These are phyloP conservation scores for Pseudococcus jackbeardsleyi DNA, from an alignment of 2,888 invertebrate genomes.

Conservation along the genomic window DNA sequence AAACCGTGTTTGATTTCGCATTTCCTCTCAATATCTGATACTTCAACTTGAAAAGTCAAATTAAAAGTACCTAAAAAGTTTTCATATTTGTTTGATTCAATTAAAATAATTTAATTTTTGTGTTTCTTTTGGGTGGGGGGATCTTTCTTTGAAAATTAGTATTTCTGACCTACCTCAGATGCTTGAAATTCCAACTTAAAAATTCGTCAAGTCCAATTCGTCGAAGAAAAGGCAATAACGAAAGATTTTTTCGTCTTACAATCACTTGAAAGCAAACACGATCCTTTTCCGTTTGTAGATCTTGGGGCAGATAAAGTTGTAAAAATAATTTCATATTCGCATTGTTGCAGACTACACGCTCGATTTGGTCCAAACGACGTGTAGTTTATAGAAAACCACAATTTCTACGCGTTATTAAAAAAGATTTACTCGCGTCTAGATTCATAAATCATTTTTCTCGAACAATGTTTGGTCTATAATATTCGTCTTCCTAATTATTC, in stretches of 20 bases:
- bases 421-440: conserved; percentile 15
- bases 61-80: too few species aligned
- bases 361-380: background rate
- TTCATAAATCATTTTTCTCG: conserved; percentile 7
- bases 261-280: background rate
- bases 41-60: too few species aligned
- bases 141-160: too few species aligned
- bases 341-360: conserved; percentile 27
- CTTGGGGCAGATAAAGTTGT: background rate
- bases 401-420: conserved; percentile 29
- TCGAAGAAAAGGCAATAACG: background rate
- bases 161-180: too few species aligned
- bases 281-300: background rate
- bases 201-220: too few species aligned
- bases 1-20: too few species aligned
- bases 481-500: background rate
- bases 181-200: too few species aligned
- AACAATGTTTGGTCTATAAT: conserved; percentile 26
- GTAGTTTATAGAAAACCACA: background rate
- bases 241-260: background rate
- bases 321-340: background rate
- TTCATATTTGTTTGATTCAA: too few species aligned
- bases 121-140: too few species aligned
- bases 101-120: too few species aligned
- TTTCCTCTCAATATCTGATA: too few species aligned